These are phyloP conservation scores for Drosophila equinoxialis DNA, from an alignment of 1,140 invertebrate species.

Conservation along the genomic window DNA sequence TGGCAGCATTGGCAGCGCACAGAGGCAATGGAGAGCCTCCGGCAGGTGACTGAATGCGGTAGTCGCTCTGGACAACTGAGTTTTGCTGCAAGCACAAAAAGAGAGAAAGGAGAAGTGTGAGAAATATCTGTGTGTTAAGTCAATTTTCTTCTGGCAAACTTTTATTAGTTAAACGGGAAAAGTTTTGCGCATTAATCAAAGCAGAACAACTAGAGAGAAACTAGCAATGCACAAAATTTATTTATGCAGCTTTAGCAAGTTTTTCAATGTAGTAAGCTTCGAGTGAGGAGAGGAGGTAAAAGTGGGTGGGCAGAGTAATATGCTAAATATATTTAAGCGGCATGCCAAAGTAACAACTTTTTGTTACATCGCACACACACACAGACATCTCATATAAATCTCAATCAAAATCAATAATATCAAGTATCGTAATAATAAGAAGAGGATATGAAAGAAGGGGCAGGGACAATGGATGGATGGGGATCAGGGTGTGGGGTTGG, in stretches of 20 bases:
- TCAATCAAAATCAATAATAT: slow-evolving; percentile 81
- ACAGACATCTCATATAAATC: slow-evolving; percentile 59
- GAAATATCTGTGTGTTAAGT: slow-evolving; percentile 43
- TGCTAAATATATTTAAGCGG: slow-evolving; percentile 62
- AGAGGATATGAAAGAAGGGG: slow-evolving; percentile 51
- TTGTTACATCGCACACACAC: not conserved
- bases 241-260: slow-evolving; percentile 51
- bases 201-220: slow-evolving; percentile 9
- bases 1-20: slow-evolving; percentile 54
- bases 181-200: slow-evolving; percentile 69
- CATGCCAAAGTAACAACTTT: slow-evolving; percentile 17
- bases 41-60: slow-evolving; percentile 81
- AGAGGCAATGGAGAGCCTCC: slow-evolving; percentile 81
- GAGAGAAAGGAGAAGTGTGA: not conserved
- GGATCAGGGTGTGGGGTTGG: not conserved
- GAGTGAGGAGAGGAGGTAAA: too few relatives aligned
- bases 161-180: slow-evolving; percentile 67
- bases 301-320: slow-evolving; percentile 38
- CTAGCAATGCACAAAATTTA: slow-evolving; percentile 53
- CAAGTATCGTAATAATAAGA: slow-evolving; percentile 79
- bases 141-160: slow-evolving; percentile 50
- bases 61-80: slow-evolving; percentile 82
- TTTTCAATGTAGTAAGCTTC: not conserved
- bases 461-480: not conserved
- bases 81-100: slow-evolving; percentile 85